Conservation (phyloP, 2,888 invertebrate genomes). For the Zootermopsis nevadensis region DNA sequence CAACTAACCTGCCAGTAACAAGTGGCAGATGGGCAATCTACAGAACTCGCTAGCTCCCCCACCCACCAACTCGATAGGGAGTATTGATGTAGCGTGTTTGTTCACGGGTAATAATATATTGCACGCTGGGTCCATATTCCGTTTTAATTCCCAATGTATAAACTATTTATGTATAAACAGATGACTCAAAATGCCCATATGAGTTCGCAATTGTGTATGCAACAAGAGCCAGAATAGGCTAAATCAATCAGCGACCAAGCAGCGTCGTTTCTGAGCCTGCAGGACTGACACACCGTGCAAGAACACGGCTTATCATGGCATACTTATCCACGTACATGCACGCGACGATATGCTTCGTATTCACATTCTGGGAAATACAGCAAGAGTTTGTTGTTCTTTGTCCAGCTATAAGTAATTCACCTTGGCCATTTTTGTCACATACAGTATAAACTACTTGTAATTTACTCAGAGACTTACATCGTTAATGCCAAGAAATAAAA, state of each 20-base stretch:
- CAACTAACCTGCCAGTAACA: constrained; percentile 42
- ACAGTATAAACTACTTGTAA: neutral
- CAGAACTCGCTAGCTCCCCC: constrained; percentile 22
- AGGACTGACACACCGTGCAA: neutral
- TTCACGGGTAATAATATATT: constrained; percentile 41
- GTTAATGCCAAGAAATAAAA: constrained; percentile 29
- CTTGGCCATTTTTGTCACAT: constrained; percentile 2
- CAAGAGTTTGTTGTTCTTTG: neutral
- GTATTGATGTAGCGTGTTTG: constrained; percentile 43
- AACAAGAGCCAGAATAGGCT: constrained; percentile 17
- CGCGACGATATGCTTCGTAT: constrained; percentile 33
- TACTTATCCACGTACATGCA: constrained; percentile 4
- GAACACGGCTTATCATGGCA: neutral
- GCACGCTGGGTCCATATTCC: constrained; percentile 43
- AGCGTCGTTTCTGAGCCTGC: neutral
- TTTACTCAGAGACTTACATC: neutral
- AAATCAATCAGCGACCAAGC: neutral
- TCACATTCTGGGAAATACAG: constrained; percentile 15
- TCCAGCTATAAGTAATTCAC: constrained; percentile 13
- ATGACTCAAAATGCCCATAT: constrained; percentile 41
- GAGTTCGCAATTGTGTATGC: constrained; percentile 34
- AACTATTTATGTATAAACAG: constrained; percentile 43
- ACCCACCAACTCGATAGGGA: constrained; percentile 34
- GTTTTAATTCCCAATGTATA: constrained; percentile 43
- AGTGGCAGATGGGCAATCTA: constrained; percentile 44